Conservation (phyloP, 2,888 invertebrate genomes). For the Proisotoma minuta region DNA sequence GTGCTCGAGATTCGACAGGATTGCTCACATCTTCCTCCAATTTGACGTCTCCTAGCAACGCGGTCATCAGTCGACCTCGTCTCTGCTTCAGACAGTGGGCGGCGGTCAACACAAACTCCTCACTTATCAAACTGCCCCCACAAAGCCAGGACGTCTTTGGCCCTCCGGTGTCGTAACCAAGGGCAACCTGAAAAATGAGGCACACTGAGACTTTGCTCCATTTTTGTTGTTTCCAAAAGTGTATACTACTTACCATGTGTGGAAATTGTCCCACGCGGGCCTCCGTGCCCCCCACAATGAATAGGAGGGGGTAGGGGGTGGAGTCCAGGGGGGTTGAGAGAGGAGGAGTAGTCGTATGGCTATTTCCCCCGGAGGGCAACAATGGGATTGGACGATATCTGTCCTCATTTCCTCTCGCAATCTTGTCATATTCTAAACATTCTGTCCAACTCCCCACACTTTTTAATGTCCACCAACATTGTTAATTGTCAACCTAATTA, state of each 20-base stretch:
- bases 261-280: background rate
- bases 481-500: too few relatives aligned
- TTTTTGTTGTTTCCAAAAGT: background rate
- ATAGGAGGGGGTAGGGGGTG: background rate
- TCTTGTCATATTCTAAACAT: slow-evolving; percentile 4
- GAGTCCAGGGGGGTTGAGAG: too few relatives aligned
- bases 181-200: background rate
- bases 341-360: background rate
- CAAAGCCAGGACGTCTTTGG: background rate
- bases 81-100: slow-evolving; percentile 8
- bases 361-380: background rate
- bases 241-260: background rate
- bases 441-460: too few relatives aligned
- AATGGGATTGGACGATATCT: too few relatives aligned
- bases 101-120: background rate
- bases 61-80: background rate
- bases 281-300: slow-evolving; percentile 3
- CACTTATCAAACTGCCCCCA: slow-evolving; percentile 1
- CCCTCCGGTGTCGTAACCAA: background rate
- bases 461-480: background rate
- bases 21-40: background rate
- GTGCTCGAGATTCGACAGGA: background rate
- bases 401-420: background rate
- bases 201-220: background rate
- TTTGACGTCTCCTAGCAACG: background rate